Evolutionary conservation across 2,888 invertebrate genomes (phyloP).

Genomic region (Gymnocheta viridis): DNA sequence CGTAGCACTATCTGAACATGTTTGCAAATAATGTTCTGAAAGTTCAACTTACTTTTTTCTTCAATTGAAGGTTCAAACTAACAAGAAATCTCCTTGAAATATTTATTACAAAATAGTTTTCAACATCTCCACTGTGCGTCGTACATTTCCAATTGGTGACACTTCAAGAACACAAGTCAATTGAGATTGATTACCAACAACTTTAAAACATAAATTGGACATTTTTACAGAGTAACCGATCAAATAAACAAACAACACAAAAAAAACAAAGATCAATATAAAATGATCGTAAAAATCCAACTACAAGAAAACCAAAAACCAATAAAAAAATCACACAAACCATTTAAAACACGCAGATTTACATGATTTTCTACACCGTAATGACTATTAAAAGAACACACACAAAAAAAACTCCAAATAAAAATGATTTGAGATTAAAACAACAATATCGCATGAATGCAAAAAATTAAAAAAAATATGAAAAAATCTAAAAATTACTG

Average conservation of each 20-base stretch:
- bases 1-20: no score
- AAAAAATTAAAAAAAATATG: background rate
- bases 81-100: no score
- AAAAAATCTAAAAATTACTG: background rate
- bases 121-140: background rate
- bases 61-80: no score
- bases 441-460: background rate
- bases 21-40: no score
- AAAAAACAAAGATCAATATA: background rate
- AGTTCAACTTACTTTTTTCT: no score
- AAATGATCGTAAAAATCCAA: constrained; percentile 11
- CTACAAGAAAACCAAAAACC: background rate
- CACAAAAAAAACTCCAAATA: background rate
- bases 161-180: constrained; percentile 67
- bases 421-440: constrained; percentile 2
- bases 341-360: constrained; percentile 23
- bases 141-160: constrained; percentile 33
- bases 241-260: background rate
- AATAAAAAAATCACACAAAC: background rate
- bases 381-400: constrained; percentile 23
- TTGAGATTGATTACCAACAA: constrained; percentile 68
- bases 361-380: constrained; percentile 56
- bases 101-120: background rate
- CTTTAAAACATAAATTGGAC: constrained; percentile 57
- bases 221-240: constrained; percentile 4